Evolutionary conservation across 1,140 invertebrate species (phyloP), one percentile per base, ranked within the genome.

Genomic region (Medauroidea extradentata): DNA sequence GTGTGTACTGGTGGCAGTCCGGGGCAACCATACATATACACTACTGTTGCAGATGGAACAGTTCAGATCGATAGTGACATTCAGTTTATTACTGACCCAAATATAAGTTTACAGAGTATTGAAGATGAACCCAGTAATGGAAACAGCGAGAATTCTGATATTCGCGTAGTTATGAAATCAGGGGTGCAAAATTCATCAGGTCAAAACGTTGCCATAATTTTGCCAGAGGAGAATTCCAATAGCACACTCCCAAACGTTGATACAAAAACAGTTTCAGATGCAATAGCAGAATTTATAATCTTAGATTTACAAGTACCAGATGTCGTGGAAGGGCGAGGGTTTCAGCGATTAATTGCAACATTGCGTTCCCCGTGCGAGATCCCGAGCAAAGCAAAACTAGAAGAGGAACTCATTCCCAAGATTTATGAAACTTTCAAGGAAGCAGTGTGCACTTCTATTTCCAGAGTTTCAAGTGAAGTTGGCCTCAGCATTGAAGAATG

Each of bases 321-420:
- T 54, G 69, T 80, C 11, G 78, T 80, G 0, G 77, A 80, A 59
- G 76, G 77, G 11, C 69, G 71, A 63, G 79, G 79, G 25, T 81
- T 81, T 57, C 77, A 79, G 50, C 71, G 77, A 51, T 63, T 81
- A 1, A 70, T 81, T 0, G 77, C 76, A 0, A 77, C 78, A 0
- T 60, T 81, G 1, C 73, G 71, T 49, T 80, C 79, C 0, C 77
- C 79, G 0, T 80, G 78, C 65, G 78, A 79, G 67, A 79, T 81
- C 14, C 79, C 79, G 1, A 75, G 72, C 44, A 81, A 79, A 65
- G 72, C 68, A 49, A 78, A 77, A 62, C 58, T 81, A 1, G 77
- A 78, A 63, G 75, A 78, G 44, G 78, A 79, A 55, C 74, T 80
- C 44, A 74, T 81, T 60, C 80, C 80, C 27, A 76, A 72, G 60